Evolutionary conservation across 2,797 vertebrate genomes (phyloP), one percentile per base, ranked within the genome.

Genomic region (Sebastiscus tertius): DNA sequence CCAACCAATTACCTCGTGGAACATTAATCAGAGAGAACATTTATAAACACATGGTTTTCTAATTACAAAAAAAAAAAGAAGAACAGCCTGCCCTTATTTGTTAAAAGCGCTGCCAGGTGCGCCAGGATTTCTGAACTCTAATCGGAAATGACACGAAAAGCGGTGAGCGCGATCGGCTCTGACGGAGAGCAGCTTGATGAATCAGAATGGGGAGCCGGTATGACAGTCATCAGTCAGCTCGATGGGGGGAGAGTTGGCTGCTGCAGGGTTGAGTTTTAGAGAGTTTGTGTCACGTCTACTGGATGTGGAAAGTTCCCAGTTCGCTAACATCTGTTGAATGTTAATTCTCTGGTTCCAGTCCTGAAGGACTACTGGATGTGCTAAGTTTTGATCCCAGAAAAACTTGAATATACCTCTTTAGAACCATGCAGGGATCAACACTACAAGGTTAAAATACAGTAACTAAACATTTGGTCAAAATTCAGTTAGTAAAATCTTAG

Each of bases 1-100:
- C 81, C 85, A 88, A 88, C 83, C 90, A 84, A 93, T 93, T 90
- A 89, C 75, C 68, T 79, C 29, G 59, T 76, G 55, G 84, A 90
- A 87, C 80, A 87, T 93, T 77, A 92, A 91, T 91, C 87, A 90
- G 55, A 85, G 54, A 73, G 56, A 88, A 88, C 84, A 84, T 90
- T 86, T 78, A 85, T 72, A 88, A 90, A 92, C 80, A 85, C 76
- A 69, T 80, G 80, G 71, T 70, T 92, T 92, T 89, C 31, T 92
- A 84, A 93, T 93, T 83, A 89, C 75, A 87, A 36, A 67, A n/a
- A 52, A 52, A 46, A 88, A 72, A 84, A 79, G 31, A 86, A 80
- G 75, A 90, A 89, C 90, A 86, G 84, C 82, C 29, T 75, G 78
- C 62, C 80, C 84, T 87, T 88, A 80, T 91, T 90, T 81, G 55